A percentile compares a stretch with the other conserved stretches of the same genome.
Conservation (phyloP, 2,113 vertebrate genomes). For the Apeltes quadracus region DNA sequence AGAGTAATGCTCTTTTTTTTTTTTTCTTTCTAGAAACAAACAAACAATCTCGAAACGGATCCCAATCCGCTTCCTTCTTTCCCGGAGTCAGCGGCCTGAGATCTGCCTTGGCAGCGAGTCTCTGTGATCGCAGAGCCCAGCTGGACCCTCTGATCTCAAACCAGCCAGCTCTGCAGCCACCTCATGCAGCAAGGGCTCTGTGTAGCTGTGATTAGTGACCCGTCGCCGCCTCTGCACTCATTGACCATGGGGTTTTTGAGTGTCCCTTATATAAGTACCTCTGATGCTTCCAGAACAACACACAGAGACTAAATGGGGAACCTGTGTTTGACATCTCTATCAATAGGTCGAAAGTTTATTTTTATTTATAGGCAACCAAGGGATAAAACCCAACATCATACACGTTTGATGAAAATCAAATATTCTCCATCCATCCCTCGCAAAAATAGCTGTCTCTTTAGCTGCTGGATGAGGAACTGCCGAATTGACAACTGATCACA, state of each 20-base stretch:
- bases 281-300: not conserved
- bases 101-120: slow-evolving; percentile 12
- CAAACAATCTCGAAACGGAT: not conserved
- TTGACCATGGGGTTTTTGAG: not conserved
- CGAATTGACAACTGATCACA: not conserved
- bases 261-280: not conserved
- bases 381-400: not conserved
- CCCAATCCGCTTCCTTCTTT: not conserved
- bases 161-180: slow-evolving; percentile 24
- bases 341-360: not conserved
- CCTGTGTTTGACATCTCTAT: not conserved
- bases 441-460: not conserved
- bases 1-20: not conserved
- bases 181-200: slow-evolving; percentile 2
- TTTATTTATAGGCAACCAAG: not conserved
- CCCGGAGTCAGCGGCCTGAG: not conserved
- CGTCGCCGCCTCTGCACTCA: slow-evolving; percentile 15
- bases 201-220: slow-evolving; percentile 18
- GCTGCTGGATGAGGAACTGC: not conserved
- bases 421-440: not conserved
- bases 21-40: not conserved
- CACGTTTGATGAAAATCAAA: not conserved
- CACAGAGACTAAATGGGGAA: not conserved
- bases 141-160: slow-evolving; percentile 15
- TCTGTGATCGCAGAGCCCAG: not conserved